Percentiles rank a stretch among this genome's conserved stretches.
Evolutionary conservation across 2,888 invertebrate species (phyloP).

Genomic region (Thysanoteuthis rhombus): DNA sequence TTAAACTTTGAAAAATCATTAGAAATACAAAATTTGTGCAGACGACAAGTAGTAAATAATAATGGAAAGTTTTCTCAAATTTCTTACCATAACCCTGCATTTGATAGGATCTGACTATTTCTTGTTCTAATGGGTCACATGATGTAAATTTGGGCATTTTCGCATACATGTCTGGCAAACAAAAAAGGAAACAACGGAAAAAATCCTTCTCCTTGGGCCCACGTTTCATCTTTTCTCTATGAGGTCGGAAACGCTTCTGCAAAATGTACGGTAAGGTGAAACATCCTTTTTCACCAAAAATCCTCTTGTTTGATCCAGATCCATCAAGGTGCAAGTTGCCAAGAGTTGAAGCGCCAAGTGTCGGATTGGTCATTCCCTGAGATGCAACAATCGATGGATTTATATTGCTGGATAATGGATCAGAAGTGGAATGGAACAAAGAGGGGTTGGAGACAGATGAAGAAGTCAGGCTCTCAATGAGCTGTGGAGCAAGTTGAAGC

Average conservation of each 20-base stretch:
- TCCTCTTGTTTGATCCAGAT: background rate
- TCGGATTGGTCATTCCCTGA: background rate
- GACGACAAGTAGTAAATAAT: background rate
- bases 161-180: conserved; percentile 22
- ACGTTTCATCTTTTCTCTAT: conserved; percentile 27
- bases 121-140: conserved; percentile 29
- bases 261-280: background rate
- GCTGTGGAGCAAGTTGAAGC: background rate
- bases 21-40: background rate
- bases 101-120: conserved; percentile 22
- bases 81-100: conserved; percentile 25
- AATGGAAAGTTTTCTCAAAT: background rate
- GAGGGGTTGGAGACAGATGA: background rate
- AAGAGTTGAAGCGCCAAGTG: background rate
- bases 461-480: background rate
- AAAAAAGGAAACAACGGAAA: conserved; percentile 29
- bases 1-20: no score
- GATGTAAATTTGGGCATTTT: conserved; percentile 31
- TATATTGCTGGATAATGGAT: background rate
- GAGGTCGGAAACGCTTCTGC: background rate
- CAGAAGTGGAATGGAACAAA: background rate
- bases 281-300: background rate
- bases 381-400: background rate
- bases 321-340: background rate
- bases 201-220: conserved; percentile 30